Percentiles rank a stretch among this genome's conserved stretches.
Conservation (phyloP, 1,140 invertebrate genomes). For the Potamilus streckersoni region DNA sequence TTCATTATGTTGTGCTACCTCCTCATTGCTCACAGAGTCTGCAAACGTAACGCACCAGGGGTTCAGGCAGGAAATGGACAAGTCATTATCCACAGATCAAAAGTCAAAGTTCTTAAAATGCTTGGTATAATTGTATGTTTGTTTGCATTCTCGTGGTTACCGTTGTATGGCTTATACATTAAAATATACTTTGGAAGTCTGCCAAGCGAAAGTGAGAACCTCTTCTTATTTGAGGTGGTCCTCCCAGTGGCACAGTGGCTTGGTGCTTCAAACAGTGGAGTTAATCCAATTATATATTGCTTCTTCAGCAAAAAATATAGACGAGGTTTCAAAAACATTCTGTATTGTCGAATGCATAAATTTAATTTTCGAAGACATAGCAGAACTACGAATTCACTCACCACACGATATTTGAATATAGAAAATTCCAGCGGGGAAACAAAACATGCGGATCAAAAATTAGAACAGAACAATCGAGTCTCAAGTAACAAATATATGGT, state of each 20-base stretch:
- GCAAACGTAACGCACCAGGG: conserved; percentile 85
- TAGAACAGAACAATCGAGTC: conserved; percentile 14
- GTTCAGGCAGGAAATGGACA: conserved; percentile 36
- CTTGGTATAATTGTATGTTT: conserved; percentile 92
- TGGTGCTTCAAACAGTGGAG: conserved; percentile 93
- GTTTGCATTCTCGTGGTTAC: conserved; percentile 94
- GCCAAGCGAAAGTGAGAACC: conserved; percentile 76
- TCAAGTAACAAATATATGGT: conserved; percentile 33
- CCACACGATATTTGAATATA: conserved; percentile 21
- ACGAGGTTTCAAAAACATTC: conserved; percentile 77
- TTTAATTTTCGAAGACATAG: conserved; percentile 17
- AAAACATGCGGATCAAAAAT: conserved; percentile 1
- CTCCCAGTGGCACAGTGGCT: conserved; percentile 95
- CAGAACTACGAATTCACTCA: conserved; percentile 15
- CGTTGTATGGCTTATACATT: conserved; percentile 77
- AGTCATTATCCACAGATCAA: conserved; percentile 60
- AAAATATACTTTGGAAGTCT: conserved; percentile 36
- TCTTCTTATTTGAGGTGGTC: conserved; percentile 82
- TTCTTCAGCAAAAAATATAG: conserved; percentile 97
- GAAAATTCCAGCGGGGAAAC: conserved; percentile 16
- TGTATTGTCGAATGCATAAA: conserved; percentile 11
- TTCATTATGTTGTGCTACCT: conserved; percentile 92
- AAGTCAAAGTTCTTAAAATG: conserved; percentile 88
- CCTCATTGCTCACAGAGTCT: conserved; percentile 92
- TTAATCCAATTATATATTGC: conserved; percentile 96